Evolutionary conservation across 1,140 invertebrate species (phyloP).

Genomic region (Zaprionus kolodkinae): DNA sequence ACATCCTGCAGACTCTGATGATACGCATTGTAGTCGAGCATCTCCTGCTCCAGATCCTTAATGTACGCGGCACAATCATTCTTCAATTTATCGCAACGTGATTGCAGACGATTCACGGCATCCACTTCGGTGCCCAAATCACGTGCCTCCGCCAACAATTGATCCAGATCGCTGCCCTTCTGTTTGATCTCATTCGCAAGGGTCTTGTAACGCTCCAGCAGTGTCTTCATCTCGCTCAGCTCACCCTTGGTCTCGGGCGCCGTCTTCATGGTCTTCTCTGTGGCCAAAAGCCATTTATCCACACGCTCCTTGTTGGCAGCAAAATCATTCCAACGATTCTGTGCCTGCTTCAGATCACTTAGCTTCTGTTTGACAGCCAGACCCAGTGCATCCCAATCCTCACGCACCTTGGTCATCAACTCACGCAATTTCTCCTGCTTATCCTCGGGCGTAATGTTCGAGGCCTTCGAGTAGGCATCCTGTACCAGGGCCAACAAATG

Average conservation of each 20-base stretch:
- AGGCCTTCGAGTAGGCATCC: slow-evolving; percentile 93
- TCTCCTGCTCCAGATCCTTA: slow-evolving; percentile 89
- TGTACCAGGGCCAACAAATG: slow-evolving; percentile 91
- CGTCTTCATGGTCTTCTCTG: slow-evolving; percentile 87
- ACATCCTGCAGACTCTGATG: slow-evolving; percentile 95
- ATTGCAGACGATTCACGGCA: slow-evolving; percentile 87
- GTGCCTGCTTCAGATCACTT: slow-evolving; percentile 90
- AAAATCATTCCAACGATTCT: slow-evolving; percentile 93
- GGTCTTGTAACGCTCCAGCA: slow-evolving; percentile 93
- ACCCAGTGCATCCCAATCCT: slow-evolving; percentile 93
- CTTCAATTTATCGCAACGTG: slow-evolving; percentile 88
- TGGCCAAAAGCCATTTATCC: slow-evolving; percentile 89
- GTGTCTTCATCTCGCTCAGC: slow-evolving; percentile 95
- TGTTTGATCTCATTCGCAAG: slow-evolving; percentile 90
- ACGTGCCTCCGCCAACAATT: slow-evolving; percentile 88
- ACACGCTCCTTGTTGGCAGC: slow-evolving; percentile 89
- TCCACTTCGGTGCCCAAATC: slow-evolving; percentile 89
- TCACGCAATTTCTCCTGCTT: slow-evolving; percentile 91
- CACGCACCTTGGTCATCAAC: slow-evolving; percentile 90
- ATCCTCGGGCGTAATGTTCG: slow-evolving; percentile 91
- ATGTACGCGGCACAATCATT: slow-evolving; percentile 87
- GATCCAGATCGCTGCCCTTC: slow-evolving; percentile 90
- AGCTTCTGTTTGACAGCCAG: slow-evolving; percentile 92
- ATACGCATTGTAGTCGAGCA: slow-evolving; percentile 94
- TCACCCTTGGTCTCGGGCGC: slow-evolving; percentile 91